phyloP scores from a whole-genome alignment of 2,797 vertebrate genomes.

The Botia kubotai region DNA sequence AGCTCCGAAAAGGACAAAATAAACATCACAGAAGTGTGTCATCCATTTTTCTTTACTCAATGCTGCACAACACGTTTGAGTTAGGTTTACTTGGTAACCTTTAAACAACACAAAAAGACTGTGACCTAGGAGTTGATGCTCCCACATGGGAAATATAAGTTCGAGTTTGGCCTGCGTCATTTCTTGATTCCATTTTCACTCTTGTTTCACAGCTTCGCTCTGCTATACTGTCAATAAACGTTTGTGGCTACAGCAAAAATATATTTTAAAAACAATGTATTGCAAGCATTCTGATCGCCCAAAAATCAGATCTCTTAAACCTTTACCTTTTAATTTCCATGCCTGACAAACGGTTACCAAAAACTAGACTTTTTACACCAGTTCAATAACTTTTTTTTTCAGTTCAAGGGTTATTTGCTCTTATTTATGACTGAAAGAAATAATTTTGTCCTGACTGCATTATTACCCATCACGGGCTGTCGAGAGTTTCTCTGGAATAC shows the following conservation, averaged over 20 bases:
- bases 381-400: constrained; percentile 26
- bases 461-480: constrained; percentile 24
- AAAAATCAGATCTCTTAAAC: background rate
- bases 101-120: too few species aligned
- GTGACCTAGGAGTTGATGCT: too few species aligned
- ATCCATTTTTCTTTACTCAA: too few species aligned
- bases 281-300: background rate
- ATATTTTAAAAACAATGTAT: background rate
- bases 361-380: constrained; percentile 51
- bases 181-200: too few species aligned
- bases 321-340: constrained; percentile 1
- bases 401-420: constrained; percentile 48
- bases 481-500: constrained; percentile 33
- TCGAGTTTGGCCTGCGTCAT: too few species aligned
- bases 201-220: too few species aligned
- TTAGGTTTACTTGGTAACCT: too few species aligned
- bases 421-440: constrained; percentile 47
- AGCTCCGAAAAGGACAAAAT: too few species aligned
- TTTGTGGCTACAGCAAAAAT: background rate
- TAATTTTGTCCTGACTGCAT: constrained; percentile 51
- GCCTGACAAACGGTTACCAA: constrained; percentile 43
- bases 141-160: too few species aligned
- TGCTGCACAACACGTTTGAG: too few species aligned
- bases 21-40: too few species aligned
- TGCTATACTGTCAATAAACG: too few species aligned